A percentile compares a stretch with the other conserved stretches of the same genome.
These are phyloP conservation scores for Acanthornis magna DNA, from an alignment of 2,797 vertebrate genomes.

Conservation along the genomic window DNA sequence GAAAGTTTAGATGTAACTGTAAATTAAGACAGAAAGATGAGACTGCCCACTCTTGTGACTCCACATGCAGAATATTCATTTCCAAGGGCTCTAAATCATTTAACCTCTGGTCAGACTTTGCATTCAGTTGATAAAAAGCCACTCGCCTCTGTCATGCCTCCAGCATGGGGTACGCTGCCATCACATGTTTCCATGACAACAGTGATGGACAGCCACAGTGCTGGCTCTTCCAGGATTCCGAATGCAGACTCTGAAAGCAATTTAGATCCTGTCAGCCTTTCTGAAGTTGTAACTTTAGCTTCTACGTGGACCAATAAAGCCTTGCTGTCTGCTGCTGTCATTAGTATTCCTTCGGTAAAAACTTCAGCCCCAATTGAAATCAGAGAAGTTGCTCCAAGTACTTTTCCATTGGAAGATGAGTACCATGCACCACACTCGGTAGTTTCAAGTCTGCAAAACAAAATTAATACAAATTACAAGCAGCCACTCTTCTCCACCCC, in stretches of 20 bases:
- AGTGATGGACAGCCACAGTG: background rate
- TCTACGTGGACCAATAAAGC: constrained; percentile 2
- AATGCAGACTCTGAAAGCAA: background rate
- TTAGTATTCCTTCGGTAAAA: background rate
- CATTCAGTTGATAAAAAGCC: background rate
- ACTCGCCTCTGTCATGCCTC: background rate
- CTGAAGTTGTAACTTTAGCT: background rate
- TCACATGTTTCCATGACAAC: background rate
- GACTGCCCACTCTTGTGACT: background rate
- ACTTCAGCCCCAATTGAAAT: background rate
- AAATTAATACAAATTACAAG: constrained; percentile 13
- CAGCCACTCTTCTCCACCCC: background rate
- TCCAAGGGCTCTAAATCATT: background rate
- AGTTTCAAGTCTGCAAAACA: constrained; percentile 24
- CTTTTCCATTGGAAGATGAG: background rate
- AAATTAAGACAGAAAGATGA: background rate
- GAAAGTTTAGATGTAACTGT: background rate
- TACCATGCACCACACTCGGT: background rate
- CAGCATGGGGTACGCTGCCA: background rate
- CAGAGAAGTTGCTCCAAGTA: constrained; percentile 20
- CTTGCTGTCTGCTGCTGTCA: background rate
- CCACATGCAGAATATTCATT: background rate
- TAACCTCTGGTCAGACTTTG: background rate
- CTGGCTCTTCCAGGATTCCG: background rate
- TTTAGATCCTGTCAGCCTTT: background rate